Base-by-base conservation (phyloP, 2,113 vertebrate species). In the Gobiocypris rarus region DNA sequence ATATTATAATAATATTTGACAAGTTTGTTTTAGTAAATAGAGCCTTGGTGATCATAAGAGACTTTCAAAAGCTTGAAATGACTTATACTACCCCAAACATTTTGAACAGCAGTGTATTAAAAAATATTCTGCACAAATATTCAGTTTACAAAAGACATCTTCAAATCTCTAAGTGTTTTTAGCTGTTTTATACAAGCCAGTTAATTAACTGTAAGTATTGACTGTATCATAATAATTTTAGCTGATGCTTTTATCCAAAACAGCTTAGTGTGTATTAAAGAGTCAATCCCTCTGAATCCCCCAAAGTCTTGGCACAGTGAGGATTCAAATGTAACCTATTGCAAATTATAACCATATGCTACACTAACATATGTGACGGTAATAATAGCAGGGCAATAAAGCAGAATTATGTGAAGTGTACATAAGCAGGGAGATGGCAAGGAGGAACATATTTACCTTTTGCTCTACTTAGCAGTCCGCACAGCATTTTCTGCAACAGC, bases 371-470 rank as follows among this genome's bases (percentile, higher is more conserved):
- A 3, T 75, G n/a, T 75, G 71, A 34, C 38, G 45, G 10, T 71
- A 38, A 45, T 71, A 41, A 75, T 1, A 0, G 28, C 74, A 28
- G 50, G 26, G 52, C 52, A 58, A 58, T 77, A 58, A 77, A 77
- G 31, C 31, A 52, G 1, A 54, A 9, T 75, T 77, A 34, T 24
- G 5, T 43, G 31, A 58, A 24, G 75, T 59, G 52, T 59, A 59
- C 54, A 77, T 59, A 58, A 59, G 22, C 22, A 6, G 24, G 10
- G 41, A 7, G 38, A 45, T 11, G 41, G 3, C 69, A 24, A 71
- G 54, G 75, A 58, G 15, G 54, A 24, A 8, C 75, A 58, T 58
- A 54, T 59, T 59, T 77, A 34, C 3, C 75, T 26, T 76, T 77
- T 58, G 19, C 22, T 38, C 22, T 77, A 10, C 52, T 77, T 69